Conservation (phyloP, 1,140 invertebrate genomes). For the Pseudomyrmex concolor region DNA sequence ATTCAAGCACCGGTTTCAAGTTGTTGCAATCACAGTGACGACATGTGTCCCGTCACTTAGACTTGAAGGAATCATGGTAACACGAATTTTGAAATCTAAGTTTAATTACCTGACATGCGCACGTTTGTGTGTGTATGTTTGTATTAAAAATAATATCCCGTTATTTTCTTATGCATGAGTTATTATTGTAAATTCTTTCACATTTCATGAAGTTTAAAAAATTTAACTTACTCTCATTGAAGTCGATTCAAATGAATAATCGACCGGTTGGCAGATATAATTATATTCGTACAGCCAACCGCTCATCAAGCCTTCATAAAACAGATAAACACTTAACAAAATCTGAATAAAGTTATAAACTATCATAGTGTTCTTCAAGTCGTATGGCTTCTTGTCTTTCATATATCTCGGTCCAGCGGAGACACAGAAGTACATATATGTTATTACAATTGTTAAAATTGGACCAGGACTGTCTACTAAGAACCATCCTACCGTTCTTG, state of each 20-base stretch:
- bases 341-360: constrained; percentile 94
- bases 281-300: constrained; percentile 91
- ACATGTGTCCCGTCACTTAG: neutral
- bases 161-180: neutral
- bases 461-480: constrained; percentile 93
- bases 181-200: constrained; percentile 8
- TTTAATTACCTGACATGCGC: neutral
- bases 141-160: neutral
- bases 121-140: neutral
- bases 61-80: neutral
- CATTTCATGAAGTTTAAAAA: neutral
- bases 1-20: neutral
- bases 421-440: constrained; percentile 91
- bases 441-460: constrained; percentile 89
- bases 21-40: neutral
- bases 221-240: constrained; percentile 89
- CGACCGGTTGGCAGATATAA: constrained; percentile 93
- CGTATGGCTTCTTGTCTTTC: constrained; percentile 93
- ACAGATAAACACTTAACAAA: constrained; percentile 89
- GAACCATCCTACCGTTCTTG: constrained; percentile 93
- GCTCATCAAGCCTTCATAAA: constrained; percentile 88
- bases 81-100: neutral
- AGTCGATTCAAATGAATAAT: constrained; percentile 90
- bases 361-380: constrained; percentile 91
- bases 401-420: constrained; percentile 92